Base-by-base conservation (phyloP, 1,140 invertebrate genomes). In the Zaprionus tsacasi region DNA sequence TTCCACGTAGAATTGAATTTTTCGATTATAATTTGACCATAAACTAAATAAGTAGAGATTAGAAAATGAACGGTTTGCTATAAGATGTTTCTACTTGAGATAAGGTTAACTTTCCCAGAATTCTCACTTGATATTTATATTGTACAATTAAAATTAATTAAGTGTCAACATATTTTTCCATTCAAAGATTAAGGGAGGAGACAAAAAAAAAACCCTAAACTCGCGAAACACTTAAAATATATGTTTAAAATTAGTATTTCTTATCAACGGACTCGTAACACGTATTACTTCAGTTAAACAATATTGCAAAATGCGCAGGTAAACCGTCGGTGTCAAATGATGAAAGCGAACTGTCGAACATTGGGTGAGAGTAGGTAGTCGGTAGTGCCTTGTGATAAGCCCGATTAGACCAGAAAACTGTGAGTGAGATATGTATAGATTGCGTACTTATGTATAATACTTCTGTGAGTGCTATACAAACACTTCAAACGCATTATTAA, bases 321-420 rank as follows among this genome's bases (percentile, higher is more conserved):
- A 38, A 64, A 48, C 48, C 61, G 63, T 2, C 12, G 25, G 17
- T 36, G 30, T 15, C 68, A 30, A 70, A 17, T n/a, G 68, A 56
- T 38, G 38, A 17, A 8, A 8, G 38, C 17, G 50, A 70, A 70
- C 68, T 70, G 38, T 50, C 17, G 3, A 50, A 3, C 1, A 45
- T 50, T 25, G 10, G 1, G 27, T n/a, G 3, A 17, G 45, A 17
- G 17, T 21, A 1, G 21, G 21, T 21, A 48, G 15, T 48, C 15
- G 15, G 17, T 12, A 50, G 45, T 50, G 17, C 15, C 40, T 15
- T 15, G 45, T 52, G 60, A 63, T 63, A 52, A 63, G 60, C 25
- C 17, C 45, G 45, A 50, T 50, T 50, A 50, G 45, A 50, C 45
- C 45, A 21, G 45, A 25, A 25, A 21, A 21, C 10, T 25, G 45